phyloP scores from a whole-genome alignment of 2,797 vertebrate genomes.

The Basileuterus tristriatus region DNA sequence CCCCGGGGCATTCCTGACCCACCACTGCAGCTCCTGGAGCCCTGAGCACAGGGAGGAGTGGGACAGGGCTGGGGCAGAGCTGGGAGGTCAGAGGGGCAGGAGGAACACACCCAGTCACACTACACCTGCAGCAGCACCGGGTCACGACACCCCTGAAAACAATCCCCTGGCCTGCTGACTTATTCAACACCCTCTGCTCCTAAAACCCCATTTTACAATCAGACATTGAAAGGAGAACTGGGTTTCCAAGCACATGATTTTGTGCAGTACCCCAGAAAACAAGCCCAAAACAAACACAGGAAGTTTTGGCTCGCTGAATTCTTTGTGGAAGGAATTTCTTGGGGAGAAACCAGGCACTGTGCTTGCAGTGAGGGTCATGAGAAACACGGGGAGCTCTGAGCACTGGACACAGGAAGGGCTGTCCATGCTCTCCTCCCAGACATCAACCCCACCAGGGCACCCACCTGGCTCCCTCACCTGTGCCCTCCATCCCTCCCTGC shows the following conservation, averaged over 20 bases:
- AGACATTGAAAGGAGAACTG: background rate
- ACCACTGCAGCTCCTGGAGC: fast-evolving
- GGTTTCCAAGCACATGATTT: background rate
- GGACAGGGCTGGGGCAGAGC: fast-evolving
- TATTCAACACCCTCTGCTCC: background rate
- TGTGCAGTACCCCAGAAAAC: background rate
- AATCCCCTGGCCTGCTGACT: background rate
- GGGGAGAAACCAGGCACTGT: background rate
- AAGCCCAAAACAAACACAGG: background rate
- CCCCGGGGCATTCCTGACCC: background rate
- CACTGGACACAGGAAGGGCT: background rate
- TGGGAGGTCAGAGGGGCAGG: background rate
- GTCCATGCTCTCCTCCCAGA: background rate
- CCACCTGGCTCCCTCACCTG: background rate
- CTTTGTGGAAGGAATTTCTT: background rate
- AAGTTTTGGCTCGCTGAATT: background rate
- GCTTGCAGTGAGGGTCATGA: background rate
- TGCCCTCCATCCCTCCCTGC: background rate
- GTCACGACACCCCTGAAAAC: background rate
- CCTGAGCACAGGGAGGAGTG: background rate
- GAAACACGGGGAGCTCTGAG: background rate
- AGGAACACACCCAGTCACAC: background rate
- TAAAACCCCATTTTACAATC: background rate
- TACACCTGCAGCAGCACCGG: fast-evolving
- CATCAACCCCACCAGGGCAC: fast-evolving